A percentile compares a stretch with the other conserved stretches of the same genome.
Evolutionary conservation across 2,888 invertebrate species (phyloP).

Genomic region (Ophion costatus): DNA sequence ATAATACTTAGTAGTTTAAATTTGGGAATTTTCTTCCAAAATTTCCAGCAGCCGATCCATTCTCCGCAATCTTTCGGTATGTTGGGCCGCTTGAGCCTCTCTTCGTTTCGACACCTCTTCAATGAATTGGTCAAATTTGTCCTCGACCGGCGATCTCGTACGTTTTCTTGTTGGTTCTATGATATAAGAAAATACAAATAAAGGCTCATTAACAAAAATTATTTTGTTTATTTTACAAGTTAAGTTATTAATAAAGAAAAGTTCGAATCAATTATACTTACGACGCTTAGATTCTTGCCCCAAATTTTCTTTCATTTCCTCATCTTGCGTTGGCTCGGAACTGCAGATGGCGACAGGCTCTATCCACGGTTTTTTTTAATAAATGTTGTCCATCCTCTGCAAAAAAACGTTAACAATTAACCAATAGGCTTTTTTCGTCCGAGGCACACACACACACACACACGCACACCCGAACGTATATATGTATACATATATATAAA

Average conservation of each 20-base stretch:
- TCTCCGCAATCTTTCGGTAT: not conserved
- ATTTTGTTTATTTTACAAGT: not conserved
- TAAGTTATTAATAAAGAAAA: not conserved
- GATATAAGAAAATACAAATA: not conserved
- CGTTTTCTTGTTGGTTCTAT: conserved; percentile 1
- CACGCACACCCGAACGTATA: too few relatives aligned
- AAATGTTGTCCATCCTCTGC: conserved; percentile 7
- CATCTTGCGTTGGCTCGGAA: not conserved
- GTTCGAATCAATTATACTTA: not conserved
- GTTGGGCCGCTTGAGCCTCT: not conserved
- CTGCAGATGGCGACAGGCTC: not conserved
- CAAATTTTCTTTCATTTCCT: not conserved
- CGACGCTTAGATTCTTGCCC: not conserved
- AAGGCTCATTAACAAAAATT: not conserved
- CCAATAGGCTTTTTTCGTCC: conserved; percentile 33
- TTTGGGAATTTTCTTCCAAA: not conserved
- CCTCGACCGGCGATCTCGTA: not conserved
- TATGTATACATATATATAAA: too few relatives aligned
- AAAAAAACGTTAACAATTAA: conserved; percentile 47
- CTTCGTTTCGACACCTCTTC: not conserved
- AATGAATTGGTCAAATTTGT: not conserved
- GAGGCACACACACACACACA: too few relatives aligned
- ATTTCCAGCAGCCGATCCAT: not conserved
- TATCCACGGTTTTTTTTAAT: not conserved
- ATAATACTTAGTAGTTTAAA: not conserved